Conservation (phyloP, 2,797 vertebrate species). For the Lepus townsendii region DNA sequence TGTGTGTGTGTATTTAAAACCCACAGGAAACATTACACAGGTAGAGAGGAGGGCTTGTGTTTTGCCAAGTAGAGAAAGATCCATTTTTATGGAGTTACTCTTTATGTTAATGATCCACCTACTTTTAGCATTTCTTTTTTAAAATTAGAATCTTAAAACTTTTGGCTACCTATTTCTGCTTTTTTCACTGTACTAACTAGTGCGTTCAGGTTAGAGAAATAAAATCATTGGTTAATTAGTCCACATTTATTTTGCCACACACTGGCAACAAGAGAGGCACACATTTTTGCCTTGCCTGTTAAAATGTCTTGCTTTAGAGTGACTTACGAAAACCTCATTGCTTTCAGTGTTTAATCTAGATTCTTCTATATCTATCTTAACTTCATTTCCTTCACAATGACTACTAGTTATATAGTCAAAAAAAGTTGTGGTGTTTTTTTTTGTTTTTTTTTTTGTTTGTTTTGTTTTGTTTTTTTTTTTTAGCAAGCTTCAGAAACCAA, state of each 20-base stretch:
- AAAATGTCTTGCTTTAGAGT: constrained; percentile 32
- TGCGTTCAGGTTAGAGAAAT: constrained; percentile 13
- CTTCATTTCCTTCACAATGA: constrained; percentile 37
- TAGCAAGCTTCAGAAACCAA: background rate
- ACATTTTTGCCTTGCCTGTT: background rate
- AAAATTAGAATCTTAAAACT: background rate
- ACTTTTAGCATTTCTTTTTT: background rate
- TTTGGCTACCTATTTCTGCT: background rate
- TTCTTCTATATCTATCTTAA: constrained; percentile 19
- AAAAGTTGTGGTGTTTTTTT: background rate
- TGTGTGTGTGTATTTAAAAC: too few relatives aligned
- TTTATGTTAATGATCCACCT: background rate
- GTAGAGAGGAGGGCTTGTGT: background rate
- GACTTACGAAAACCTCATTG: background rate
- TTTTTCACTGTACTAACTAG: background rate
- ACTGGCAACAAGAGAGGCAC: background rate
- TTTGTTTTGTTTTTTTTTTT: too few relatives aligned
- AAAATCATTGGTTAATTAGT: constrained; percentile 44
- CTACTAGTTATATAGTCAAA: background rate
- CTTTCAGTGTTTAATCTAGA: background rate
- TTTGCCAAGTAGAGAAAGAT: background rate
- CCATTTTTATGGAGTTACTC: background rate
- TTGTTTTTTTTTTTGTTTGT: background rate
- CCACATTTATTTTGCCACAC: background rate
- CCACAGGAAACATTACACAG: too few relatives aligned